Conservation (phyloP, 1,140 invertebrate genomes). For the Chlorops oryzae region DNA sequence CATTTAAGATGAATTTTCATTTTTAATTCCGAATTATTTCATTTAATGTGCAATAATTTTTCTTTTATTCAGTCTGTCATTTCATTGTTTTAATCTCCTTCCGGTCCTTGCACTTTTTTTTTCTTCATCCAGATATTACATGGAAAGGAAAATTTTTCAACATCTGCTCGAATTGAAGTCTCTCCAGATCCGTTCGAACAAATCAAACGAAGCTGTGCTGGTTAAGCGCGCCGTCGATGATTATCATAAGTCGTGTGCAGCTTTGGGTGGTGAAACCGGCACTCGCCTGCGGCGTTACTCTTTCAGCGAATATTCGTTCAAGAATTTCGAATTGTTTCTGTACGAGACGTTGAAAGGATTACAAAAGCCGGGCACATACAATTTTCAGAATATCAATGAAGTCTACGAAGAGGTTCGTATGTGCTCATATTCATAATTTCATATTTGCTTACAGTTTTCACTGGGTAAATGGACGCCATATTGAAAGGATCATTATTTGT, state of each 20-base stretch:
- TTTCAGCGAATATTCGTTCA: slow-evolving; percentile 68
- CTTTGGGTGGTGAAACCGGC: slow-evolving; percentile 57
- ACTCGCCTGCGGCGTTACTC: slow-evolving; percentile 56
- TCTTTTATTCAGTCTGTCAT: neutral
- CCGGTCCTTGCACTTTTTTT: neutral
- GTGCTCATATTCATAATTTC: too few relatives aligned
- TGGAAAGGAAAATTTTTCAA: slow-evolving; percentile 90
- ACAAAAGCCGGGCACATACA: slow-evolving; percentile 59
- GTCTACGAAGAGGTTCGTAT: slow-evolving; percentile 47
- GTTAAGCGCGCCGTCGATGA: slow-evolving; percentile 79
- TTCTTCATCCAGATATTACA: slow-evolving; percentile 64
- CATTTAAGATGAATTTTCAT: too few relatives aligned
- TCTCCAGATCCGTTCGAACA: slow-evolving; percentile 82
- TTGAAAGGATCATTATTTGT: too few relatives aligned
- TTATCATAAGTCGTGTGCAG: slow-evolving; percentile 69
- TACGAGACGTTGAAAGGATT: slow-evolving; percentile 79
- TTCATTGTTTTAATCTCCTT: neutral
- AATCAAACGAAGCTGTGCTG: slow-evolving; percentile 80
- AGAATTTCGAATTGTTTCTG: slow-evolving; percentile 85
- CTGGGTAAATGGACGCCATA: too few relatives aligned
- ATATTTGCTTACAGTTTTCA: too few relatives aligned
- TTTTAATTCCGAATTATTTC: too few relatives aligned
- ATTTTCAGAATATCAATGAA: slow-evolving; percentile 48
- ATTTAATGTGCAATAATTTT: too few relatives aligned
- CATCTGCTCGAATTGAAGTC: slow-evolving; percentile 88